These are phyloP conservation scores for Hippocampus guttulatus DNA, from an alignment of 2,113 vertebrate genomes.

Conservation along the genomic window DNA sequence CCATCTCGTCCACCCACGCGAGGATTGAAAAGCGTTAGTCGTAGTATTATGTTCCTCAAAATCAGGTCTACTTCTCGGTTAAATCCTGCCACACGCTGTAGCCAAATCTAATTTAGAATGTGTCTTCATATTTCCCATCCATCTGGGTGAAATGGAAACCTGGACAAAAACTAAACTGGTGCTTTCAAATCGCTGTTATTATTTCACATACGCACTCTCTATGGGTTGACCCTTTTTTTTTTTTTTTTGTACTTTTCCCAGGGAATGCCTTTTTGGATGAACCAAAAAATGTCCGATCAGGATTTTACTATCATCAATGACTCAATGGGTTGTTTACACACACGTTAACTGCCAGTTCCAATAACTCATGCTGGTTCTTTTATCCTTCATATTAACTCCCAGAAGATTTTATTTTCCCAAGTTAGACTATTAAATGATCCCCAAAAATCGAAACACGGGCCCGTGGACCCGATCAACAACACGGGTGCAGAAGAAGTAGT, in stretches of 20 bases:
- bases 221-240: not conserved
- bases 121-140: slow-evolving; percentile 22
- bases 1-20: slow-evolving; percentile 28
- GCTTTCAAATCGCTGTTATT: slow-evolving; percentile 6
- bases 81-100: slow-evolving; percentile 12
- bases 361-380: too few species aligned
- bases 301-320: too few species aligned
- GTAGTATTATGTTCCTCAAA: slow-evolving; percentile 35
- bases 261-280: not conserved
- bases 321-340: too few species aligned
- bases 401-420: too few species aligned
- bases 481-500: too few species aligned
- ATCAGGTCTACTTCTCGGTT: slow-evolving; percentile 29
- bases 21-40: slow-evolving; percentile 38
- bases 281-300: too few species aligned
- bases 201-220: not conserved
- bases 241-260: not conserved
- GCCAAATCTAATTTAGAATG: slow-evolving; percentile 12
- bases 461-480: too few species aligned
- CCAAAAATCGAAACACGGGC: too few species aligned
- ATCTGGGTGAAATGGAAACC: slow-evolving; percentile 1
- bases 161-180: slow-evolving; percentile 1
- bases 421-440: too few species aligned
- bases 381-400: too few species aligned
- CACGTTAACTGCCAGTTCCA: too few species aligned